Base-by-base conservation (phyloP, 2,113 vertebrate species). In the Mustelus asterias region DNA sequence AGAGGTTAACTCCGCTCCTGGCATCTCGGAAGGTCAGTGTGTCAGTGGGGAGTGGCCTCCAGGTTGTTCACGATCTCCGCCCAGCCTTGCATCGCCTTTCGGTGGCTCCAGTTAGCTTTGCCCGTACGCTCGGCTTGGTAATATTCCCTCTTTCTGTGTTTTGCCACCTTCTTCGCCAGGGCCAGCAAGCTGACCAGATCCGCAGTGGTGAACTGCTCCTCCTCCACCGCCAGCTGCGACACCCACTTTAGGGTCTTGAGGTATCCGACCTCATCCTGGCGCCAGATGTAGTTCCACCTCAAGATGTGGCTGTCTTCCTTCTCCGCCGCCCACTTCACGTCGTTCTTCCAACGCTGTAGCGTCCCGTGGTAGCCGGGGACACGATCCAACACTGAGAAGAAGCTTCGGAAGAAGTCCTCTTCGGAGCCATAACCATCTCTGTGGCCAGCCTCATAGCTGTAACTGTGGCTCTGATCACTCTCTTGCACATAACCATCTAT, bases 91-190 rank as follows among this genome's bases (percentile, higher is more conserved):
- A 80, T 11, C 1, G 16, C 33, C 76, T 80, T 80, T 80, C 4
- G 11, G 76, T 80, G 76, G 0, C 0, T 16, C 76, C 33, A 37
- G 26, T 80, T 80, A 10, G 33, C 33, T 37, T 3, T 80, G 3
- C 11, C 10, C 13, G 0, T 3, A 0, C 2, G 2, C 13, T 16
- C 11, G 76, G 76, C 76, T 3, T 0, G 76, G 8, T 37, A 11
- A 80, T 80, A 80, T 37, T 80, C 76, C 33, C 11, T 4, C 76
- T n/a, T 37, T 33, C 76, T 80, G 29, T 80, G 76, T 33, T 80
- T 4, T 33, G n/a, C 33, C 76, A 80, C 76, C 2, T 29, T n/a
- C 76, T 16, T 37, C 1, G 33, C 76, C 10, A 11, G 2, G 13
- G 10, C 33, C 76, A n/a, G 33, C 76, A 80, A 11, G 11, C 3